Evolutionary conservation across 2,797 vertebrate genomes (phyloP).

Genomic region (Natrix natrix): DNA sequence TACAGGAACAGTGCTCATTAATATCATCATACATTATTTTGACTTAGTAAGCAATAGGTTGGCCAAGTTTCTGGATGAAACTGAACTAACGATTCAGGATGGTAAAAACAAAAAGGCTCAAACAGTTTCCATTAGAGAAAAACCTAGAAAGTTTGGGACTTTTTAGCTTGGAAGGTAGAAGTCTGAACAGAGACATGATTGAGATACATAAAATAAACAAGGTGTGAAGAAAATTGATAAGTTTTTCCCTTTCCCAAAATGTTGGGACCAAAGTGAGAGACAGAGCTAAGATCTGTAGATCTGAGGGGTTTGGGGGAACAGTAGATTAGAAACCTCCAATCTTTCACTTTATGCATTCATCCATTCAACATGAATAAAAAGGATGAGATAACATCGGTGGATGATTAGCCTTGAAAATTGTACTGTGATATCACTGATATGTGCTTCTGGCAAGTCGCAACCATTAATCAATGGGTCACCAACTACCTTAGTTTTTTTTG

Average conservation of each 20-base stretch:
- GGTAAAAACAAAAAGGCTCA: background rate
- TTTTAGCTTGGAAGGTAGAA: background rate
- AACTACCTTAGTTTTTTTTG: background rate
- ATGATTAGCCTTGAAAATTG: background rate
- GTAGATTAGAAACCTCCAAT: background rate
- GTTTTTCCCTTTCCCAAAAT: background rate
- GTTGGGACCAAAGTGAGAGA: background rate
- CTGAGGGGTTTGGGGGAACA: background rate
- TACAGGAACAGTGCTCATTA: background rate
- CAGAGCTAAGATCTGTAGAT: background rate
- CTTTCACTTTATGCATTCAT: background rate
- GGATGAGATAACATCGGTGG: background rate
- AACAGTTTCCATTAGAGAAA: background rate
- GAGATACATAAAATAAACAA: background rate
- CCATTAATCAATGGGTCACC: no score
- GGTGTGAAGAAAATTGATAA: background rate
- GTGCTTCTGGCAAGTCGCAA: background rate
- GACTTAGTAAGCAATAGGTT: background rate
- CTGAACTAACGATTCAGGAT: background rate
- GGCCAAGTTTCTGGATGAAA: background rate
- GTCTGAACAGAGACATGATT: background rate
- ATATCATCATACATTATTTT: background rate
- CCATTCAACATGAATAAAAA: background rate
- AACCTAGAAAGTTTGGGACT: background rate
- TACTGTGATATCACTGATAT: background rate